These are phyloP conservation scores for Sporophila hypoxantha DNA, from an alignment of 2,113 vertebrate species.

Conservation along the genomic window DNA sequence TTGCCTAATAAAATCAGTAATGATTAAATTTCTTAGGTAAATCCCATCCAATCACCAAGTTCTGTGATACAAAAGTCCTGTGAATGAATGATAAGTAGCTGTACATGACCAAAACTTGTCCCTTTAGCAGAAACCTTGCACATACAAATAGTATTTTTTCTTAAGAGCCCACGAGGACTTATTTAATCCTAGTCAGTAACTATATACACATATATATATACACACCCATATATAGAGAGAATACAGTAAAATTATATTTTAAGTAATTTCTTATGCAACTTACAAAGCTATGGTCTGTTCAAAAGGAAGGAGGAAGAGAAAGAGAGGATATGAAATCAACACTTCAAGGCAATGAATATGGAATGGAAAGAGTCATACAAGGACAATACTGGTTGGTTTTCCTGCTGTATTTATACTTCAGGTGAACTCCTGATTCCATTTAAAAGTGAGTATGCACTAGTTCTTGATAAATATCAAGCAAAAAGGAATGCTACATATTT, in stretches of 20 bases:
- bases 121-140: neutral
- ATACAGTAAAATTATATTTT: neutral
- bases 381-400: neutral
- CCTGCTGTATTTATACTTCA: neutral
- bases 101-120: neutral
- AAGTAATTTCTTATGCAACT: neutral
- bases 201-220: neutral
- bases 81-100: neutral
- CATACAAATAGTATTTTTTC: neutral
- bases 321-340: neutral
- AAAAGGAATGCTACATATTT: neutral
- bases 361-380: neutral
- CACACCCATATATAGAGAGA: neutral
- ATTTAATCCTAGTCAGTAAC: neutral
- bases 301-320: neutral
- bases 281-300: neutral
- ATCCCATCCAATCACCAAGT: neutral
- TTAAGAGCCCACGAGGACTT: neutral
- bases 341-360: neutral
- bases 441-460: neutral
- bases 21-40: neutral
- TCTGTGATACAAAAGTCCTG: neutral
- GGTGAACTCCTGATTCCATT: neutral
- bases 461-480: neutral
- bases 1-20: too few species aligned